Conservation (phyloP, 2,888 invertebrate species). For the Capitulum mitella region DNA sequence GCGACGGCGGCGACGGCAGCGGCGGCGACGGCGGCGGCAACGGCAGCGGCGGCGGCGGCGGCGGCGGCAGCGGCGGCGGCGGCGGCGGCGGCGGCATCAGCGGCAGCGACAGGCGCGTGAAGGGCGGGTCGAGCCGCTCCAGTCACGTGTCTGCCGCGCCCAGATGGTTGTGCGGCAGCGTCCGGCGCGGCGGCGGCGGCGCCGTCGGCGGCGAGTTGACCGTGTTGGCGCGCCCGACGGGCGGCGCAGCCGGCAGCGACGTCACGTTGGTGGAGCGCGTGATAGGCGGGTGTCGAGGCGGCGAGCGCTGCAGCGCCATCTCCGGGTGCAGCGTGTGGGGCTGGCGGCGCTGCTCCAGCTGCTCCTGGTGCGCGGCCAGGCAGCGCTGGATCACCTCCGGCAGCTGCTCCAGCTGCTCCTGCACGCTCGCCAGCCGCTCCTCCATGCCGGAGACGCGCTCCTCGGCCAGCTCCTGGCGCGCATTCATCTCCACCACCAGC, state of each 20-base stretch:
- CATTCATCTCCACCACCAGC: constrained; percentile 94
- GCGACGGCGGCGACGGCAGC: not conserved
- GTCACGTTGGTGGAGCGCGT: constrained; percentile 29
- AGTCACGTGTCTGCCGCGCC: not conserved
- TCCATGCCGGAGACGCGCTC: constrained; percentile 87
- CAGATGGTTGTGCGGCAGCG: not conserved
- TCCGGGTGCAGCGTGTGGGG: constrained; percentile 62
- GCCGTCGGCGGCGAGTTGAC: constrained; percentile 18
- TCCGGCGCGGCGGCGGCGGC: constrained; percentile 22
- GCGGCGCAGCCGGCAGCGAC: constrained; percentile 30
- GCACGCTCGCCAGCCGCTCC: constrained; percentile 77
- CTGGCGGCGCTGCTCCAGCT: constrained; percentile 64
- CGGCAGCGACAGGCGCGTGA: too few relatives aligned
- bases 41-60: constrained; percentile 44
- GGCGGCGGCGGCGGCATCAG: constrained; percentile 14
- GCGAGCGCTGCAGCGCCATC: constrained; percentile 49
- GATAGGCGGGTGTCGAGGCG: constrained; percentile 39
- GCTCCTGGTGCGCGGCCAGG: constrained; percentile 62
- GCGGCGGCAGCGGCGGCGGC: not conserved
- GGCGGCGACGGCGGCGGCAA: constrained; percentile 46
- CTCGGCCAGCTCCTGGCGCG: constrained; percentile 85
- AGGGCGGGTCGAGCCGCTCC: too few relatives aligned
- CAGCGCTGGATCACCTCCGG: constrained; percentile 73
- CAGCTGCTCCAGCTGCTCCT: constrained; percentile 76
- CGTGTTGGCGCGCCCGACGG: constrained; percentile 31